Evolutionary conservation across 2,888 invertebrate genomes (phyloP).

Genomic region (Morinoia aosen): DNA sequence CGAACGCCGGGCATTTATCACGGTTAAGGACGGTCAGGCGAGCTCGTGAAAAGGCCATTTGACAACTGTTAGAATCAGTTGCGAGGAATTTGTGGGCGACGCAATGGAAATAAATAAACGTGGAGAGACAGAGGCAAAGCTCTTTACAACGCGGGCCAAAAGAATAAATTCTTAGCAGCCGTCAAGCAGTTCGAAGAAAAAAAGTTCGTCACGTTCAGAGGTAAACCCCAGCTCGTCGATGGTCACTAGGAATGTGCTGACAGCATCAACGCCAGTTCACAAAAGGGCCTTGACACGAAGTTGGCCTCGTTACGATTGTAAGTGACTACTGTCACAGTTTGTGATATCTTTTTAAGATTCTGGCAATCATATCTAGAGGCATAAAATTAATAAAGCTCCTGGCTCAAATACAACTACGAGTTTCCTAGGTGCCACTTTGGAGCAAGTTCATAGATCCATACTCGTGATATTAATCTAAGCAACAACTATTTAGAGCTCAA

Average conservation of each 20-base stretch:
- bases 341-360: not conserved
- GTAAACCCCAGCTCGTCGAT: not conserved
- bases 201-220: not conserved
- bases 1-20: not conserved
- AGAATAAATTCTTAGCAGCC: not conserved
- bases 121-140: not conserved
- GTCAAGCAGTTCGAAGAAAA: not conserved
- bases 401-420: not conserved
- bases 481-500: too few relatives aligned
- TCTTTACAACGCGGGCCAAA: not conserved
- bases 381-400: not conserved
- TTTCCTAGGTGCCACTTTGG: not conserved
- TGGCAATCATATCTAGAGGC: not conserved
- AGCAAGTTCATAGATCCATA: not conserved
- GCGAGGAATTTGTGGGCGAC: not conserved
- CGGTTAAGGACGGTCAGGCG: not conserved
- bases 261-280: not conserved
- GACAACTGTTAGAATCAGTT: conserved; percentile 4
- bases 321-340: not conserved
- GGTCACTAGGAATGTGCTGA: not conserved
- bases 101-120: conserved; percentile 1
- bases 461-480: not conserved
- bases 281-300: not conserved
- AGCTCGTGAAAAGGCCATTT: not conserved
- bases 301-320: not conserved